Conservation (phyloP, 1,140 invertebrate species). For the Tetraneura akinire region DNA sequence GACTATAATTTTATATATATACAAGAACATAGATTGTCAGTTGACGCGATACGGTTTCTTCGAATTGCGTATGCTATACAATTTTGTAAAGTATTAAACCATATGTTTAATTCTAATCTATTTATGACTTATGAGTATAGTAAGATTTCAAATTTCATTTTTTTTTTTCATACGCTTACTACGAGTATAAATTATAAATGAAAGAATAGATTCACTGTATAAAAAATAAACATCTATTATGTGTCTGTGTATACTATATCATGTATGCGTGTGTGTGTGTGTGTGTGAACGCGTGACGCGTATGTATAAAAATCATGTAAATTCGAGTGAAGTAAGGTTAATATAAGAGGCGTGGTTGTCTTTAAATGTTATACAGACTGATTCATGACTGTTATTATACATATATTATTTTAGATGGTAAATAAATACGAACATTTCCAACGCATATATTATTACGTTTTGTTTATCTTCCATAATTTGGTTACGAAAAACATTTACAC, state of each 20-base stretch:
- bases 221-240: not conserved
- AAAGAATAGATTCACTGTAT: not conserved
- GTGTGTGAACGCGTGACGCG: too few species aligned
- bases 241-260: not conserved
- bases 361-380: slow-evolving; percentile 30
- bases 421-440: too few species aligned
- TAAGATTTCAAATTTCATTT: too few species aligned
- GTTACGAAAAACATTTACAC: too few species aligned
- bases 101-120: not conserved
- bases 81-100: not conserved
- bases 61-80: not conserved
- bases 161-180: not conserved
- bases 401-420: not conserved
- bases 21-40: not conserved
- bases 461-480: too few species aligned
- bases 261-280: not conserved
- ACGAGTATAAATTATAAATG: not conserved
- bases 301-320: slow-evolving; percentile 39
- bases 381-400: not conserved
- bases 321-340: not conserved
- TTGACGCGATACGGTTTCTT: not conserved
- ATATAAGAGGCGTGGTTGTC: slow-evolving; percentile 8
- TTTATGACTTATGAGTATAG: too few species aligned
- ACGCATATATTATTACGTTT: too few species aligned
- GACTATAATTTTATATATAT: not conserved